A percentile compares a stretch with the other conserved stretches of the same genome.
phyloP scores from a whole-genome alignment of 2,113 vertebrate genomes.

The Podocnemis expansa region DNA sequence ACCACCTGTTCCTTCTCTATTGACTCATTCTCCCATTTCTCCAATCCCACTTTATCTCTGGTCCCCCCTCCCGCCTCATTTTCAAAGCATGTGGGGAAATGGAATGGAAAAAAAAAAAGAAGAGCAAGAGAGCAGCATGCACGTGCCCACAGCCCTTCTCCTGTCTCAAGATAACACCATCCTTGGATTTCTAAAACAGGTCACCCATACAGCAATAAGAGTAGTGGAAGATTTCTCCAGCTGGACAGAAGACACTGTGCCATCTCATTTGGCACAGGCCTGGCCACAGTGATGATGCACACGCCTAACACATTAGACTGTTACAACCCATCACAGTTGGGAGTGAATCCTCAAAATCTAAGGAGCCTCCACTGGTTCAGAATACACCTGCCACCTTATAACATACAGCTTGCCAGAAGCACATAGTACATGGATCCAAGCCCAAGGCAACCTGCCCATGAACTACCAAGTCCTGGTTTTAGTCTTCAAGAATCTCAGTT shows the following conservation, averaged over 20 bases:
- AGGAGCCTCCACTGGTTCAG: rapidly evolving
- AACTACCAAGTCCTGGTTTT: not conserved
- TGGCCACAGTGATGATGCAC: not conserved
- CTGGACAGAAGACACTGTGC: not conserved
- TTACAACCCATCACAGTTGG: not conserved
- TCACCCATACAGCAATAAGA: not conserved
- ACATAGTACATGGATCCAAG: not conserved
- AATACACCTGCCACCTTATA: not conserved
- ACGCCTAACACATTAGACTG: not conserved
- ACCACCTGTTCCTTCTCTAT: not conserved
- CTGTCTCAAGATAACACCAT: not conserved
- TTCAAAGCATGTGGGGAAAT: not conserved
- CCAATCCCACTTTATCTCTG: not conserved
- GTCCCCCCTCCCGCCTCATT: not conserved
- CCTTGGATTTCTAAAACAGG: not conserved
- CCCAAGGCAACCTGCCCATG: not conserved
- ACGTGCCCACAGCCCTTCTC: not conserved
- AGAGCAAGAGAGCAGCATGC: not conserved
- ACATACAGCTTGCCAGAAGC: not conserved
- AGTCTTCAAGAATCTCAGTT: not conserved
- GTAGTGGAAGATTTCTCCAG: not conserved
- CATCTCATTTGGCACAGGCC: not conserved
- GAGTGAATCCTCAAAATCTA: not conserved
- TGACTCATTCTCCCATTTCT: not conserved
- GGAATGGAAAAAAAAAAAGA: not conserved